Evolutionary conservation across 2,888 invertebrate genomes (phyloP), one percentile per base, ranked within the genome.

Genomic region (Andrena flavipes): DNA sequence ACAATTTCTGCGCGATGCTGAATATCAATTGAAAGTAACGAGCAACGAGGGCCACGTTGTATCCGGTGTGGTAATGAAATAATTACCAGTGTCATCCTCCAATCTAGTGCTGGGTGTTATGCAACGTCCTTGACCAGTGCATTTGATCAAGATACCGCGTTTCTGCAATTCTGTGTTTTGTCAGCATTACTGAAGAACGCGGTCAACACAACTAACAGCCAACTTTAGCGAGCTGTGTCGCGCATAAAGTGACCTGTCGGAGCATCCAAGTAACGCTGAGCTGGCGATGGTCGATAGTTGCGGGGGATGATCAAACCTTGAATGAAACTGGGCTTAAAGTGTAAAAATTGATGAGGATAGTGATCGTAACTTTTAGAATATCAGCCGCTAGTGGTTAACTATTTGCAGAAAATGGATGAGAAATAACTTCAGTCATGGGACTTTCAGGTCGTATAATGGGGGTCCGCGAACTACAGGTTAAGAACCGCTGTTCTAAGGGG

Each of bases 1-100:
- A 65, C 30, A 71, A 35, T 76, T 76, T 54, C 60, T 64, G 76
- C 48, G 71, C 54, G 71, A 56, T 42, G 49, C 30, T 80, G 59
- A 83, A 90, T 87, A 84, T 85, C 89, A 92, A 92, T 92, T 91
- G 92, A 83, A 88, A 88, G 87, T 86, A 91, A 91, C 87, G 74
- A 88, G 87, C 74, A 77, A 79, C 86, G 89, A 89, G 88, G 90
- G 87, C 86, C 89, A 86, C 83, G 84, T 82, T 84, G 82, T 87
- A 90, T 90, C 87, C 89, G 86, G 80, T 83, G 85, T 87, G 88
- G 62, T 90, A 91, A 91, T 91, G 88, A 89, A 90, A 92, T 92
- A 92, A 92, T 91, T 91, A 90, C 85, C 84, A 87, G 88, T 88
- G 89, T 74, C 87, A 69, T 79, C 80, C 76, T 82, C 64, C 86